Percentiles rank a stretch among this genome's conserved stretches.
phyloP scores from a whole-genome alignment of 2,888 invertebrate species.

The Oeneis ivallda region DNA sequence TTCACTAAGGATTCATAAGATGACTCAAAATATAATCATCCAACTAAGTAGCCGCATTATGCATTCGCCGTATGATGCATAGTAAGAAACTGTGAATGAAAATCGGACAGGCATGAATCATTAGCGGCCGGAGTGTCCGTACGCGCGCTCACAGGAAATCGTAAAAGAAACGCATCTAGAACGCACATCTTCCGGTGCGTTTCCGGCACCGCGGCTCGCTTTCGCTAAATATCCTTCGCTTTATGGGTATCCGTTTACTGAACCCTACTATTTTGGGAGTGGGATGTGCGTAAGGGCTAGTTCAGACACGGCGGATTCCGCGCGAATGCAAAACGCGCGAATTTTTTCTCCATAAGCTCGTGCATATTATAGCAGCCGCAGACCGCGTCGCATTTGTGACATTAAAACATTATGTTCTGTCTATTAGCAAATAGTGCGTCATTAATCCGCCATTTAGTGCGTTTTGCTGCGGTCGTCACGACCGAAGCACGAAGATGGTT shows the following conservation, averaged over 20 bases:
- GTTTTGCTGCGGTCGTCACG: no score
- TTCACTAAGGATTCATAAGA: neutral
- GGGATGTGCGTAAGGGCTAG: constrained; percentile 24
- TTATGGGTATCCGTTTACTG: constrained; percentile 59
- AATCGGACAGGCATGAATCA: constrained; percentile 39
- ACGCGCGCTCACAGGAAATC: constrained; percentile 70
- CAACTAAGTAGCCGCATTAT: constrained; percentile 20
- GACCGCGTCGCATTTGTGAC: no score
- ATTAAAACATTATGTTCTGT: no score
- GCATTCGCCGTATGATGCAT: constrained; percentile 29
- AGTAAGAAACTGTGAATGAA: constrained; percentile 34
- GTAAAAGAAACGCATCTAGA: constrained; percentile 74
- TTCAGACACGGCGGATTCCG: no score
- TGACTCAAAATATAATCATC: constrained; percentile 18
- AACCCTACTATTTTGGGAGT: constrained; percentile 59
- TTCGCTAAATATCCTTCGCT: constrained; percentile 66
- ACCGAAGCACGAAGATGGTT: no score
- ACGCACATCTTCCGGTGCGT: constrained; percentile 74
- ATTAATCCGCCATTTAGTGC: no score
- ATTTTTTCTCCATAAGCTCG: no score
- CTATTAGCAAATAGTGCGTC: no score
- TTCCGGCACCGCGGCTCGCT: constrained; percentile 63
- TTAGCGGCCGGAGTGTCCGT: constrained; percentile 39
- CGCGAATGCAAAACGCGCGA: neutral
- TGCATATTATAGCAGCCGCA: no score